These are phyloP conservation scores for Campoletis raptor DNA, from an alignment of 2,888 invertebrate genomes.

Conservation along the genomic window DNA sequence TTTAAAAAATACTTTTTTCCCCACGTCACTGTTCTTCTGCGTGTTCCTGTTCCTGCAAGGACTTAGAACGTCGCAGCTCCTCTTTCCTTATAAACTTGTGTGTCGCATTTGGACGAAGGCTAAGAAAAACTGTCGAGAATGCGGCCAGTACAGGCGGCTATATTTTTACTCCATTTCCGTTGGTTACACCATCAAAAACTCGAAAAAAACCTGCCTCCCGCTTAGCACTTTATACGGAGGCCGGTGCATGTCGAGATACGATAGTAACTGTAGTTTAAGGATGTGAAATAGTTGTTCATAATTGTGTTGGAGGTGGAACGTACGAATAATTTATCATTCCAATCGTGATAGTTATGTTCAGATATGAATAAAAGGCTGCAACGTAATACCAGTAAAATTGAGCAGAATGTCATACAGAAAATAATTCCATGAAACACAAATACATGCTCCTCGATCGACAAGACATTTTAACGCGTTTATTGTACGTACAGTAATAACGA, in stretches of 20 bases:
- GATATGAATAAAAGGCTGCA: neutral
- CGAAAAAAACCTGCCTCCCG: no score
- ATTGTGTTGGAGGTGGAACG: neutral
- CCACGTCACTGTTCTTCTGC: no score
- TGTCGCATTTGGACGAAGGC: no score
- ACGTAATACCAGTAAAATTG: neutral
- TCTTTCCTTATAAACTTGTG: no score
- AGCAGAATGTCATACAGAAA: slow-evolving; percentile 15
- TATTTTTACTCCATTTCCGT: no score
- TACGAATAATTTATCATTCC: slow-evolving; percentile 10
- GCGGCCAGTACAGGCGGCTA: no score
- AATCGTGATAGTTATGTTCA: neutral
- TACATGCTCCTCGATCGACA: slow-evolving; percentile 20
- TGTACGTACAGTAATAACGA: neutral
- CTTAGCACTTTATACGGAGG: no score
- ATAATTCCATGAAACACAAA: slow-evolving; percentile 31
- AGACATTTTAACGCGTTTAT: slow-evolving; percentile 42
- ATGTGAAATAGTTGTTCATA: neutral
- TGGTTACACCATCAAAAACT: no score
- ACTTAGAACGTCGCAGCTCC: no score
- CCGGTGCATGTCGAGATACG: neutral
- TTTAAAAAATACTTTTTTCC: neutral
- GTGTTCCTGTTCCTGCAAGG: no score
- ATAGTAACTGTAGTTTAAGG: neutral
- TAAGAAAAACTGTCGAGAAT: no score